Evolutionary conservation across 37 sponge, comb jelly and placozoan genomes (phyloP).

Genomic region (Halichondria panicea): DNA sequence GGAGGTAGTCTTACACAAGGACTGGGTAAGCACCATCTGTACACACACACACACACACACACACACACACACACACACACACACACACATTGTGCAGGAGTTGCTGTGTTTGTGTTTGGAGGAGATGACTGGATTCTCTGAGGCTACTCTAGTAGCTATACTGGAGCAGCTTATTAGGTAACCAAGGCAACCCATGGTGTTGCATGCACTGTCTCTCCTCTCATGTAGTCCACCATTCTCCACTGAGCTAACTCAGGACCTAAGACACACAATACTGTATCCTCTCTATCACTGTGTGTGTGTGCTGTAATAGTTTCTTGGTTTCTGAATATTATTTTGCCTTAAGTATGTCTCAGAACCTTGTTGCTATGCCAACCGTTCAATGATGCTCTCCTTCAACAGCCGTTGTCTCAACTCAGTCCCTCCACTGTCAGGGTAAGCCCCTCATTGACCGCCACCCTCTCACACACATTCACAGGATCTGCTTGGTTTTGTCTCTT

Average conservation of each 20-base stretch:
- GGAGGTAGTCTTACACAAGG: background rate
- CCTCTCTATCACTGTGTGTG: no score
- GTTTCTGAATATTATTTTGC: no score
- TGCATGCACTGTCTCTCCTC: no score
- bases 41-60: slow-evolving; percentile 17
- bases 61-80: slow-evolving; percentile 28
- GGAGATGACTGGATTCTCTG: no score
- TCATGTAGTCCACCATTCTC: no score
- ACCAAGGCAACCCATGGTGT: no score
- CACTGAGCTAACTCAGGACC: no score
- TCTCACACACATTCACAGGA: slow-evolving; percentile 3
- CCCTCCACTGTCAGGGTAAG: slow-evolving; percentile 9
- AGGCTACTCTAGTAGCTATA: no score
- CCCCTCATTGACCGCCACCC: background rate
- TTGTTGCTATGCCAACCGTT: background rate
- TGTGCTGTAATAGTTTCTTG: no score
- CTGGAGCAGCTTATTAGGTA: no score
- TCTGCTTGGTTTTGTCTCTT: background rate
- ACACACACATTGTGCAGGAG: background rate
- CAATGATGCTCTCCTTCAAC: slow-evolving; percentile 25
- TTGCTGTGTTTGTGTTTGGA: background rate
- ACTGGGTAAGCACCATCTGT: background rate
- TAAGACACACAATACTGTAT: no score
- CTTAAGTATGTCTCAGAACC: background rate
- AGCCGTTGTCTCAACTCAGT: slow-evolving; percentile 8